phyloP scores from a whole-genome alignment of 2,888 invertebrate species.

The Stramonita haemastoma region DNA sequence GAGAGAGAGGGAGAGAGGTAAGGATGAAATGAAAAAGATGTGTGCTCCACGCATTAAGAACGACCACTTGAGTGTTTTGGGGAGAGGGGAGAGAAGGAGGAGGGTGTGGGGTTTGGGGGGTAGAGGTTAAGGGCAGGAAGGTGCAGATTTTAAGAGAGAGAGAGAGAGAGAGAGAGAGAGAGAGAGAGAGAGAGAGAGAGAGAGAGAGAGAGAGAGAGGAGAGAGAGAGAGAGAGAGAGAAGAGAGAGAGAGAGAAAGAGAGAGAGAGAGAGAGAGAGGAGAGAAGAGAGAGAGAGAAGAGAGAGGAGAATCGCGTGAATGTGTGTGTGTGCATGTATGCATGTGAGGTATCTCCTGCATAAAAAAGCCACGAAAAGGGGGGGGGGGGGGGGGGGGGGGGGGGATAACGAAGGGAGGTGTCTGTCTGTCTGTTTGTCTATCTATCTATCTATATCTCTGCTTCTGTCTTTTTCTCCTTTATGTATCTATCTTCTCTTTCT shows the following conservation, averaged over 20 bases:
- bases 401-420: no score
- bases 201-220: not conserved
- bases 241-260: not conserved
- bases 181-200: no score
- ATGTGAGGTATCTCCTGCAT: no score
- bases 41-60: not conserved
- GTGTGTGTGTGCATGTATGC: no score
- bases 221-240: not conserved
- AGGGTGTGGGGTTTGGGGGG: not conserved
- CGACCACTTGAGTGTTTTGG: not conserved
- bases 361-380: no score
- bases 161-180: not conserved
- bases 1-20: not conserved
- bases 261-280: no score
- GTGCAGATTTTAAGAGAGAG: not conserved
- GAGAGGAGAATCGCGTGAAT: no score
- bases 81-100: not conserved
- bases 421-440: no score
- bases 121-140: not conserved
- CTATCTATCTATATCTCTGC: no score
- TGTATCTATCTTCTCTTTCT: no score
- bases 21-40: not conserved
- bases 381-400: no score
- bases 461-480: no score
- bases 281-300: not conserved